Conservation (phyloP, 2,888 invertebrate genomes). For the Globia sparganii region DNA sequence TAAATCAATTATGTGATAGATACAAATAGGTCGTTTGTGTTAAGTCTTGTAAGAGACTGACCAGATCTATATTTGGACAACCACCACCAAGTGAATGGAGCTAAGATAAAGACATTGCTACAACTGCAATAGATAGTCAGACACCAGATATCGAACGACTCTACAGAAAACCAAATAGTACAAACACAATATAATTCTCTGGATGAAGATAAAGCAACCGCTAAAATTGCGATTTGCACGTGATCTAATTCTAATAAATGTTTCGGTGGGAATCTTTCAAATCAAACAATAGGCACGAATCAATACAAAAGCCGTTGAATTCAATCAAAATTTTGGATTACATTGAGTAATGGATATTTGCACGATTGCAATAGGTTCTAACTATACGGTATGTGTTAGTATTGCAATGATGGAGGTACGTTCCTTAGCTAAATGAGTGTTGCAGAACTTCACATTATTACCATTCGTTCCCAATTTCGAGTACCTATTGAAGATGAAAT, state of each 20-base stretch:
- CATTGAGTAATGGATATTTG: slow-evolving; percentile 40
- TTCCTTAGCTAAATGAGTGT: slow-evolving; percentile 16
- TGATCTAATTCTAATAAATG: background rate
- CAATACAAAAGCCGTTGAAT: slow-evolving; percentile 1
- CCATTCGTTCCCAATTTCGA: slow-evolving; percentile 24
- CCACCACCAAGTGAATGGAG: slow-evolving; percentile 20
- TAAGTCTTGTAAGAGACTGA: background rate
- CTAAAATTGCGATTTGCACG: background rate
- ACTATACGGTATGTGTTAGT: slow-evolving; percentile 4
- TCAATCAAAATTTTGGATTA: slow-evolving; percentile 26
- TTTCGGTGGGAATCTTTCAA: background rate
- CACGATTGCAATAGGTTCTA: slow-evolving; percentile 23
- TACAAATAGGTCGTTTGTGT: background rate
- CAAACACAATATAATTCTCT: background rate
- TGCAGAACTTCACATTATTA: slow-evolving; percentile 50
- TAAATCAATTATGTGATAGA: too few relatives aligned
- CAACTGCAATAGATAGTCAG: background rate
- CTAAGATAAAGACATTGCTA: slow-evolving; percentile 6
- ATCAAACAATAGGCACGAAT: slow-evolving; percentile 25
- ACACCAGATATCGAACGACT: background rate
- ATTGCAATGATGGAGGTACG: slow-evolving; percentile 28
- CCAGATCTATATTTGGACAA: background rate
- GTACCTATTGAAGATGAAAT: slow-evolving; percentile 50
- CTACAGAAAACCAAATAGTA: slow-evolving; percentile 10
- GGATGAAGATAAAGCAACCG: background rate